Evolutionary conservation across 2,797 vertebrate genomes (phyloP), one percentile per base, ranked within the genome.

Genomic region (Mycteria americana): DNA sequence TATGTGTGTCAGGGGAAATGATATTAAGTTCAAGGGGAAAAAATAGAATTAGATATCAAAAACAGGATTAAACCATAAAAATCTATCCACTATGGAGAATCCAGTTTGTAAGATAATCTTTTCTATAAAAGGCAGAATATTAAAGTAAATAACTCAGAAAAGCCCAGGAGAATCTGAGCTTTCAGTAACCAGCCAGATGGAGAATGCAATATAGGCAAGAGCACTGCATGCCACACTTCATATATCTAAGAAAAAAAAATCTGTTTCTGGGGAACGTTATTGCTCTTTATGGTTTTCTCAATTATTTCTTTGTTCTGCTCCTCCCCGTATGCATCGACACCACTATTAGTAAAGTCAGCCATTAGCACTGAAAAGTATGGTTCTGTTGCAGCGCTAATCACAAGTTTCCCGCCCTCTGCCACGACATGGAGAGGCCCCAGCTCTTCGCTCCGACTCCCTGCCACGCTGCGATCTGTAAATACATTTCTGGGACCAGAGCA

Each of bases 61-160:
- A 96, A 30, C 85, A 91, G 92, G 91, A 97, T 97, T 97, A 97
- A 95, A 96, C 87, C 68, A 89, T 96, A 97, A 96, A 97, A 97
- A 94, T 94, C 81, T 96, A 88, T 92, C 93, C 95, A 93, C 85
- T 94, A 88, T 94, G 85, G 89, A 97, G 80, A 97, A 96, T 94
- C 96, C 91, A 89, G 95, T 96, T 97, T 95, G 76, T 93, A 90
- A 96, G 94, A 97, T 96, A 97, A 97, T 97, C 93, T 97, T 93
- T 93, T 92, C 93, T 97, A 94, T 95, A 97, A 97, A 97, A 96
- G 92, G 92, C 88, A 96, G 93, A 96, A 95, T 96, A 97, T 97
- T 97, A 95, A 96, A 97, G 96, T 97, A 97, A 97, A 95, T 97
- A 97, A 97, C 94, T 97, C 92, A 97, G 95, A 96, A 95, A 96